phyloP scores from a whole-genome alignment of 2,797 vertebrate species.

The Hemitrygon akajei region DNA sequence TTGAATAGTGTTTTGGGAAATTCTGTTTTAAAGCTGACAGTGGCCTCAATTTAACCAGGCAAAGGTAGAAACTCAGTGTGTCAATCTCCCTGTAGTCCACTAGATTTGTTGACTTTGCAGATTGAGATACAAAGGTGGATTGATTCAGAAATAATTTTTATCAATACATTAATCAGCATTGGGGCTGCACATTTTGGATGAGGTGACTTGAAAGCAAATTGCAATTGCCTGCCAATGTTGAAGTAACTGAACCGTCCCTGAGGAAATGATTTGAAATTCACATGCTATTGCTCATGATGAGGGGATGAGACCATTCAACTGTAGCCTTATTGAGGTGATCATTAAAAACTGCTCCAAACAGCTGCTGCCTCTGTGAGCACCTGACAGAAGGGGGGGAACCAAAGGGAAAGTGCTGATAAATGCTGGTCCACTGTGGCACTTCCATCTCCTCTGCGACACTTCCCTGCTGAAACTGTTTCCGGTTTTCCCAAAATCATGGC shows the following conservation, averaged over 20 bases:
- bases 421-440: not conserved
- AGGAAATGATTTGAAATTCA: conserved; percentile 29
- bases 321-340: conserved; percentile 16
- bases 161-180: not conserved
- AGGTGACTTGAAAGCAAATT: not conserved
- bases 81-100: not conserved
- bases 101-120: not conserved
- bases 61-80: not conserved
- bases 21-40: not conserved
- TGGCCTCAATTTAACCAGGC: not conserved
- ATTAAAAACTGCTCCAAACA: conserved; percentile 15
- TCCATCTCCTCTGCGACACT: not conserved
- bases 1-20: not conserved
- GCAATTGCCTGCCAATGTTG: not conserved
- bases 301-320: not conserved
- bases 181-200: not conserved
- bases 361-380: not conserved
- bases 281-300: not conserved
- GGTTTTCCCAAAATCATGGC: not conserved
- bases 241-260: not conserved
- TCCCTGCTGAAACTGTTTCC: not conserved
- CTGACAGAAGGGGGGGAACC: not conserved
- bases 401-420: not conserved
- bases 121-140: not conserved
- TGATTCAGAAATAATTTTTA: too few species aligned